phyloP scores from a whole-genome alignment of 2,888 invertebrate species.

The Bombylius major region DNA sequence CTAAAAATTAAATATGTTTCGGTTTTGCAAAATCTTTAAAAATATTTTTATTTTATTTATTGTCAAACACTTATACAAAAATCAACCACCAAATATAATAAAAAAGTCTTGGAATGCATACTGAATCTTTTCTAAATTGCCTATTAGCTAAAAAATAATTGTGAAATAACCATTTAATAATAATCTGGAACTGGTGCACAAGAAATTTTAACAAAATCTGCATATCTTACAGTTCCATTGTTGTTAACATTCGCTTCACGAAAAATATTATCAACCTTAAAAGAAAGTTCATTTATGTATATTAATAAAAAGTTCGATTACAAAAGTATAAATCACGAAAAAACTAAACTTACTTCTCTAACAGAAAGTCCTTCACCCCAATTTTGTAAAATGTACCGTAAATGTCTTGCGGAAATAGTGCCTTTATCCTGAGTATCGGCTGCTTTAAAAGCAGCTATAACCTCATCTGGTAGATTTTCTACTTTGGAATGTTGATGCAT shows the following conservation, averaged over 20 bases:
- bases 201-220: slow-evolving; percentile 84
- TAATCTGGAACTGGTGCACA: slow-evolving; percentile 90
- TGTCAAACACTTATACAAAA: no score
- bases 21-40: not conserved
- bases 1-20: no score
- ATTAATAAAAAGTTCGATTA: not conserved
- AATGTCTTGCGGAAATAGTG: slow-evolving; percentile 65
- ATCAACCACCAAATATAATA: no score
- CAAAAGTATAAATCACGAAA: no score
- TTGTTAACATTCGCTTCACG: slow-evolving; percentile 78
- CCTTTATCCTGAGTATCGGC: slow-evolving; percentile 64
- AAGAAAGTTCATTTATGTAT: slow-evolving; percentile 14
- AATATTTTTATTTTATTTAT: no score
- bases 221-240: slow-evolving; percentile 69
- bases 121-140: no score
- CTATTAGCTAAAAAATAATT: no score
- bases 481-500: slow-evolving; percentile 78
- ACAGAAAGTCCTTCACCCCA: slow-evolving; percentile 82
- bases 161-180: slow-evolving; percentile 44
- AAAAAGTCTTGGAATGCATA: no score
- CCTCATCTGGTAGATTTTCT: slow-evolving; percentile 44
- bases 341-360: slow-evolving; percentile 40
- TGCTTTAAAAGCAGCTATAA: slow-evolving; percentile 78
- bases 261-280: slow-evolving; percentile 74
- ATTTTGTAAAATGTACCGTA: slow-evolving; percentile 72